Conservation (phyloP, 2,888 invertebrate genomes). For the Timandra comae region DNA sequence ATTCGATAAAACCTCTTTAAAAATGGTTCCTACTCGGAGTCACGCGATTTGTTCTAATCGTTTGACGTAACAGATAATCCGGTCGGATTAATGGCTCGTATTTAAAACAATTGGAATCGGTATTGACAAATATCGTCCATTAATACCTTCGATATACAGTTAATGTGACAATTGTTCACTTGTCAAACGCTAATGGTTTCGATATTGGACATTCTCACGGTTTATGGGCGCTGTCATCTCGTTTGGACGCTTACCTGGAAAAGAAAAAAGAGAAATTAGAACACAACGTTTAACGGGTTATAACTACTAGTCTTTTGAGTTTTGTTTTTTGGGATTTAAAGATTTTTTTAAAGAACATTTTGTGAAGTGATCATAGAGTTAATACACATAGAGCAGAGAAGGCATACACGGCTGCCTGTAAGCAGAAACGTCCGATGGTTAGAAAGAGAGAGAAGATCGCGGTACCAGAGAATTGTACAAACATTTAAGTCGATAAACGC, state of each 20-base stretch:
- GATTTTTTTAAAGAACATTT: no score
- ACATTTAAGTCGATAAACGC: no score
- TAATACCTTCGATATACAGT: conserved; percentile 37
- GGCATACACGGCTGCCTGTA: no score
- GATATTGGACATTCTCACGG: conserved; percentile 15
- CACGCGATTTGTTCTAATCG: conserved; percentile 56
- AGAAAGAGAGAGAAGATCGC: no score
- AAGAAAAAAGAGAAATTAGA: no score
- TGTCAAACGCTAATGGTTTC: conserved; percentile 33
- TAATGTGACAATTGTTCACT: conserved; percentile 42
- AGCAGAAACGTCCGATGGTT: no score
- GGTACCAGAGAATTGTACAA: no score
- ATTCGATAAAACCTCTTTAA: conserved; percentile 61
- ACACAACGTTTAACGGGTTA: no score
- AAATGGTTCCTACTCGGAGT: conserved; percentile 65
- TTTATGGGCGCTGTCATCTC: conserved; percentile 3
- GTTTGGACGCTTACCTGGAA: conserved; percentile 40
- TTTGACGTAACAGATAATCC: conserved; percentile 63
- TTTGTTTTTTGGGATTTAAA: no score
- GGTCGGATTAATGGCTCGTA: conserved; percentile 46
- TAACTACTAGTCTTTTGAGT: no score
- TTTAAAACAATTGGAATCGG: conserved; percentile 44
- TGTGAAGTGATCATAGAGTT: no score
- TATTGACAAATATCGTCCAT: conserved; percentile 66
- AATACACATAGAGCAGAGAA: no score